Base-by-base conservation (phyloP, 2,797 vertebrate species). In the Craterocephalus amniculus region DNA sequence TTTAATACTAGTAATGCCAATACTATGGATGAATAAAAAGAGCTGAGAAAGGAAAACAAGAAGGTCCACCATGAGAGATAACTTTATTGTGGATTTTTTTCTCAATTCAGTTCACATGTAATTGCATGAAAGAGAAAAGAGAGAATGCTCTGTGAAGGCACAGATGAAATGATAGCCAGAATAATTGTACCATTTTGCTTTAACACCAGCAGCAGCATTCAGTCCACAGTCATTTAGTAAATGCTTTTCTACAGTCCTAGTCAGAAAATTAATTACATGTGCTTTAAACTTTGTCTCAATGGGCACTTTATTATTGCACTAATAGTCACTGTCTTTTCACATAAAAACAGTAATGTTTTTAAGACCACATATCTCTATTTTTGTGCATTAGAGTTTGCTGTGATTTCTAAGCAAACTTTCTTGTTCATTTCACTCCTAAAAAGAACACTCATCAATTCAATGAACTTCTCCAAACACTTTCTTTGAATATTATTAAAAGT, bases 61-160 rank as follows among this genome's bases (percentile, higher is more conserved):
- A 2, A 60, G 22, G 66, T 62, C 9, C 5, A 51, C 13, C n/a
- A 38, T 76, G 20, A 68, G 73, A 81, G 61, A 59, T 51, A 76
- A 57, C 49, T 87, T 91, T 89, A 87, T 88, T 89, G 16, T 2
- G 18, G 2, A 16, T 57, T 73, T 83, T 75, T n/a, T 73, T 22
- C 78, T 76, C 29, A 27, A 9, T 58, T 67, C 48, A 63, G n/a
- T 74, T 81, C 2, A 87, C 73, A 76, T 67, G 66, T 66, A 82
- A 60, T 63, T 89, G 73, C 67, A 83, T 67, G 75, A 65, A 67
- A 83, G 64, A 63, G 49, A 59, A 59, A 60, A 73, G 61, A 68
- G 52, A 62, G 70, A 72, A 80, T 74, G 65, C 52, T 81, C 26
- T 27, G 72, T 84, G 74, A 90, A 91, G 89, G 91, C 89, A 91